Evolutionary conservation across 2,113 vertebrate genomes (phyloP), one percentile per base, ranked within the genome.

Genomic region (Hymenochirus boettgeri): DNA sequence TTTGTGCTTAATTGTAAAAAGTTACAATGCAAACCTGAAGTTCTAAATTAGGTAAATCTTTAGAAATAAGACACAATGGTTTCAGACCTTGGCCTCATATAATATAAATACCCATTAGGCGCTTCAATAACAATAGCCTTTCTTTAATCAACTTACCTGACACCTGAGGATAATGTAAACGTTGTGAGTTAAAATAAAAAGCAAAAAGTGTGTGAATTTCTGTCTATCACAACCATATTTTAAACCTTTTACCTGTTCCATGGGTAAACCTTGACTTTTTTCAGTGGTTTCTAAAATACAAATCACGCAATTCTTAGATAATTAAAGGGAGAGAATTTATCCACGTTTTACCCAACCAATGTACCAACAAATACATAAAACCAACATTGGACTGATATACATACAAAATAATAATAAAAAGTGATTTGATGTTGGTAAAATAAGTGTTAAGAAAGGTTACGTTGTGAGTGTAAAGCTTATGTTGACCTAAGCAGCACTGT

Each of bases 61-160:
- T 37, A 67, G 37, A 59, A 59, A 31, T 65, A 65, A 65, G 64
- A 67, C 64, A 59, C 45, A 58, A 66, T 26, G 54, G 31, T 59
- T 58, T 48, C 37, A 46, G 51, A 42, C 64, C 56, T 67, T 67
- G 56, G 56, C 56, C 64, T 67, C 31, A 21, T 35, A 22, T 29
- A 57, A 19, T 31, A 8, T 18, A 27, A 55, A 55, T 55, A 57
- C 54, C n/a, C 31, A 15, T 35, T 48, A 35, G 17, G 12, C 37
- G 48, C 27, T 23, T 29, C 3, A 35, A 21, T n/a, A n/a, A n/a
- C n/a, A n/a, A 3, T 2, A 29, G 52, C 13, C 15, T 4, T 54
- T 7, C 10, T 26, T 8, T 6, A 27, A 8, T 10, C 13, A 2
- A 55, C n/a, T 18, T 31, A 18, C 13, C 25, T 17, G 39, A 37